Base-by-base conservation (phyloP, 2,888 invertebrate genomes). In the Pollenia griseotomentosa region DNA sequence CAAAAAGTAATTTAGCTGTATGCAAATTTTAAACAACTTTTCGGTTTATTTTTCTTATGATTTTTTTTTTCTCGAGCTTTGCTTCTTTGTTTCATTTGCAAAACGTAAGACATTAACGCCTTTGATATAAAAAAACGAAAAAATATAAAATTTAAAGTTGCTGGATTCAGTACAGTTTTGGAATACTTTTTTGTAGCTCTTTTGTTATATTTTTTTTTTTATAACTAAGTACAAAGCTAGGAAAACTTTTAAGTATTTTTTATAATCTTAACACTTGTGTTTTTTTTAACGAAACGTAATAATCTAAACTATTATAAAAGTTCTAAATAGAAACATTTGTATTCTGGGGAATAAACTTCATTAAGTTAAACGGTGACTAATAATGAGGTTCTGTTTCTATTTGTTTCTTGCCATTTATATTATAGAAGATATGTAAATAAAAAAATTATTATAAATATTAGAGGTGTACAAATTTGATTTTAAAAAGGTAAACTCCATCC, bases 331-430 rank as follows among this genome's bases (percentile, higher is more conserved):
- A 80, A 71, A 77, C 73, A 87, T 87, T 87, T 87, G 68, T 87
- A 84, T 81, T 77, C 84, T 51, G 14, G 8, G 61, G 66, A 77
- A 73, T 73, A 78, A 66, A 84, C 83, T 81, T 83, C 80, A 84
- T 84, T 84, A 78, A 78, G 73, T 66, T 84, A 77, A 81, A 84
- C 73, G 77, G 77, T 75, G 71, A 66, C 80, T 86, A 83, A 83
- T 80, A 77, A 80, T 40, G 71, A 61, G 51, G 40, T 73, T 84
- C 12, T 23, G 23, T 61, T 61, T 74, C 3, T 40, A 1, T 75
- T 75, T 71, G 9, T 16, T 46, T 33, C 16, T 65, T 55, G 14
- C 12, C 10, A 16, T 40, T 40, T 16, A 46, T 61, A 33, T 68
- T 70, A 33, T 11, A 55, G 42, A 55, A 55, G 42, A 55, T 53